phyloP scores from a whole-genome alignment of 2,888 invertebrate genomes.

The Pristionchus mayeri region DNA sequence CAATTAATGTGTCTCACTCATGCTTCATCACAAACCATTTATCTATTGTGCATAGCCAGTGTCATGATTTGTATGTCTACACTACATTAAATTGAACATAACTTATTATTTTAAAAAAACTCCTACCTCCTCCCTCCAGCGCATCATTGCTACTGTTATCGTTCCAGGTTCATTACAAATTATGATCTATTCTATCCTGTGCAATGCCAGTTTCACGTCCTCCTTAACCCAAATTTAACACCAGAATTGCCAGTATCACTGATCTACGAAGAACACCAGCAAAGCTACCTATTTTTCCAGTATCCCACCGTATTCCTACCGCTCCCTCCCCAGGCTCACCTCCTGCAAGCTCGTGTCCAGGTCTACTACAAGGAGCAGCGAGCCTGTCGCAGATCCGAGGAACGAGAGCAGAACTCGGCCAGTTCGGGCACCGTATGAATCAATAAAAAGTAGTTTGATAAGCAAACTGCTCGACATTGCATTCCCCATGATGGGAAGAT shows the following conservation, averaged over 20 bases:
- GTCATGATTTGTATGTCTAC: neutral
- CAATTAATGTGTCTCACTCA: too few species aligned
- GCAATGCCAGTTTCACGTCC: neutral
- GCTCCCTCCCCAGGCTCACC: neutral
- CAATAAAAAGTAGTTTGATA: too few species aligned
- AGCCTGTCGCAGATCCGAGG: neutral
- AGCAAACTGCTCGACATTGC: too few species aligned
- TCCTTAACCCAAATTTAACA: too few species aligned
- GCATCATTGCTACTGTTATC: too few species aligned
- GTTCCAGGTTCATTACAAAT: neutral
- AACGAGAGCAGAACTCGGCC: constrained; percentile 81
- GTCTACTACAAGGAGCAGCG: constrained; percentile 53
- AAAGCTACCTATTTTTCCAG: neutral
- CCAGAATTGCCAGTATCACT: too few species aligned
- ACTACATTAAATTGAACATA: neutral
- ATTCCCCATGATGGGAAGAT: too few species aligned
- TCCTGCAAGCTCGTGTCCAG: constrained; percentile 52
- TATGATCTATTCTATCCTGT: neutral
- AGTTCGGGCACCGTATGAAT: constrained; percentile 94
- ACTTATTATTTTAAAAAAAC: too few species aligned
- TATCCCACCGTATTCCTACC: neutral
- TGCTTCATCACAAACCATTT: too few species aligned
- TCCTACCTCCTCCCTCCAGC: too few species aligned
- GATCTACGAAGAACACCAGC: too few species aligned
- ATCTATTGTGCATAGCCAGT: neutral